Evolutionary conservation across 2,113 vertebrate genomes (phyloP).

Genomic region (Myrmecophaga tridactyla): DNA sequence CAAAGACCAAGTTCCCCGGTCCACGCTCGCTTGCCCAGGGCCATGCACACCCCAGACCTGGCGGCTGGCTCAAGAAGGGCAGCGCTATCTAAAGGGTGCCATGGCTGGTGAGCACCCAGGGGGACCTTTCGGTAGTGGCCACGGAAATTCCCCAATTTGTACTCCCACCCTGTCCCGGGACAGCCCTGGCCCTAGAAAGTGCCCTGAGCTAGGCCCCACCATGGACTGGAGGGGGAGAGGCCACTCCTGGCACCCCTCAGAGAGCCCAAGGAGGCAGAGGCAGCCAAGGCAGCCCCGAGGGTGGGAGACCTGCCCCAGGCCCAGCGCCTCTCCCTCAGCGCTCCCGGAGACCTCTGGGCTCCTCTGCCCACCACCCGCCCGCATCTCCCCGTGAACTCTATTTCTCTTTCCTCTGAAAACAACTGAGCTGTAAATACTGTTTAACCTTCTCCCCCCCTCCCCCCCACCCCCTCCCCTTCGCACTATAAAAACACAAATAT

Average conservation of each 20-base stretch:
- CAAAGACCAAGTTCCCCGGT: neutral
- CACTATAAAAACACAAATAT: constrained; percentile 99
- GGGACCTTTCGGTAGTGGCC: neutral
- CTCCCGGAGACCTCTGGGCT: constrained; percentile 22
- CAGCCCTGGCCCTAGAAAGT: neutral
- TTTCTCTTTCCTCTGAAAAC: constrained; percentile 96
- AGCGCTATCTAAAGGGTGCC: accelerated
- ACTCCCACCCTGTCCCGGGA: accelerated
- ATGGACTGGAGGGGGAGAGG: neutral
- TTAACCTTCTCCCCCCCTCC: constrained; percentile 91
- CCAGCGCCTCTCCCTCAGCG: constrained; percentile 75
- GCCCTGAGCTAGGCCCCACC: neutral
- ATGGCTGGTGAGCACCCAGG: accelerated
- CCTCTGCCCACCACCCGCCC: constrained; percentile 73
- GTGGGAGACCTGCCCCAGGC: neutral
- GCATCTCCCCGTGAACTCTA: constrained; percentile 89
- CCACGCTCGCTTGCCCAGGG: neutral
- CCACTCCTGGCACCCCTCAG: neutral
- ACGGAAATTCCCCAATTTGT: neutral
- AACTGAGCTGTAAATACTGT: constrained; percentile 99
- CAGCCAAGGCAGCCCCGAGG: no score
- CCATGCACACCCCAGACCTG: neutral
- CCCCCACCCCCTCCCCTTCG: constrained; percentile 89
- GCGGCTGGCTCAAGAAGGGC: neutral
- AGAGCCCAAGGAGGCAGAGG: no score